Base-by-base conservation (phyloP, 2,797 vertebrate species). In the Parauchenoglanis punctatus region DNA sequence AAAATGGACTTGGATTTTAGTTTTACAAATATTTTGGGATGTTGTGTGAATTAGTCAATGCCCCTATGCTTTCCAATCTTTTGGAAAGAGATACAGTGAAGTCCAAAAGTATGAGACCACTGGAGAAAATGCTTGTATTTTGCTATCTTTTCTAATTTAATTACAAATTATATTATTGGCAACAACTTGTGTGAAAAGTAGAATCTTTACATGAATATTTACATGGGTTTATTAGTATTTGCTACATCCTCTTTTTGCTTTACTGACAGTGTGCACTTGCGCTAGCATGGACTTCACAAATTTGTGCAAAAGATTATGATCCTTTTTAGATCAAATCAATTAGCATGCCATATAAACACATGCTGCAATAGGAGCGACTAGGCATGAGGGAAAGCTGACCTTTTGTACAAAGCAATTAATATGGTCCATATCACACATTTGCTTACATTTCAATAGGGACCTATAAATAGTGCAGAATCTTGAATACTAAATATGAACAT, bases 1-100 rank as follows among this genome's bases (percentile, higher is more conserved):
- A 76, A 73, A 76, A 46, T 12, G 68, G 68, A 72, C n/a, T 68
- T 68, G 70, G 20, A 73, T 20, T 73, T 77, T 10, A n/a, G n/a
- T n/a, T 2, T 31, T 68, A 35, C 15, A 68, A 68, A 68, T 68
- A 65, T 65, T 65, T 65, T 28, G 63, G n/a, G n/a, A 65, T 65
- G 25, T 11, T 28, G 12, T 65, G 28, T 5, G 63, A 28, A 65
- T n/a, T 65, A n/a, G 23, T 65, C 25, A 28, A 12, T 65, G n/a
- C 63, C 63, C 59, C 63, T 3, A n/a, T 58, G 56, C 25, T n/a
- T n/a, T 63, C 61, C 8, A 2, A n/a, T 63, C 58, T 59, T 59
- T 59, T 59, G 18, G n/a, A n/a, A 63, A 63, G n/a, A 13, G 12
- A 28, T n/a, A 49, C 72, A 75, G 11, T 75, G 35, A 35, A 18